Percentiles rank a stretch among this genome's conserved stretches.
Evolutionary conservation across 2,888 invertebrate species (phyloP).

Genomic region (Clitarchus hookeri): DNA sequence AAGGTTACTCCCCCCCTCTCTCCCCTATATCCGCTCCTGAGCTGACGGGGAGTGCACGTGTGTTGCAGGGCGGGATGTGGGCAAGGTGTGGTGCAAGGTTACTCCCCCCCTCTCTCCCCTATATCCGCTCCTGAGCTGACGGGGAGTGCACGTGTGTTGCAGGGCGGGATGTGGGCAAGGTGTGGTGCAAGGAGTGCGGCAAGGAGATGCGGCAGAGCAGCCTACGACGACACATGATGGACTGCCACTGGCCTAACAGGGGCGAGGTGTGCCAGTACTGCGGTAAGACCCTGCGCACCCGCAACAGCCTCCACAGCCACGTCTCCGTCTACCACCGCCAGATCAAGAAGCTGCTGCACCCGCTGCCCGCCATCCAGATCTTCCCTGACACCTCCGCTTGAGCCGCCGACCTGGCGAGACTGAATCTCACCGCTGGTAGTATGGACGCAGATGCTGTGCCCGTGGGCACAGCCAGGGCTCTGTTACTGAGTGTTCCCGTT

Average conservation of each 20-base stretch:
- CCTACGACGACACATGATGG: neutral
- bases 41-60: neutral
- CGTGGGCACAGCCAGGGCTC: no score
- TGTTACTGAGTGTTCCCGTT: no score
- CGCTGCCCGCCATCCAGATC: neutral
- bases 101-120: no score
- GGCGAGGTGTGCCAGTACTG: constrained; percentile 2
- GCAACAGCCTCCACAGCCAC: constrained; percentile 1
- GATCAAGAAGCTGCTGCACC: neutral
- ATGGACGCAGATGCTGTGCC: no score
- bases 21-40: neutral
- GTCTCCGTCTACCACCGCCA: neutral
- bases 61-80: neutral
- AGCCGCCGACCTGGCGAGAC: neutral
- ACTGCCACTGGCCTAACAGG: neutral
- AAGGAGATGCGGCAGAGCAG: constrained; percentile 16
- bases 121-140: neutral
- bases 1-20: no score
- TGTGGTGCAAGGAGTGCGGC: neutral
- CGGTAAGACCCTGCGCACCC: neutral
- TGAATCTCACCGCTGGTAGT: neutral
- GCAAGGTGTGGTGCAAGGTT: neutral
- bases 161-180: neutral
- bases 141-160: neutral
- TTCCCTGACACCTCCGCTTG: neutral